A percentile compares a stretch with the other conserved stretches of the same genome.
Evolutionary conservation across 2,888 invertebrate species (phyloP).

Genomic region (Malacosoma neustria): DNA sequence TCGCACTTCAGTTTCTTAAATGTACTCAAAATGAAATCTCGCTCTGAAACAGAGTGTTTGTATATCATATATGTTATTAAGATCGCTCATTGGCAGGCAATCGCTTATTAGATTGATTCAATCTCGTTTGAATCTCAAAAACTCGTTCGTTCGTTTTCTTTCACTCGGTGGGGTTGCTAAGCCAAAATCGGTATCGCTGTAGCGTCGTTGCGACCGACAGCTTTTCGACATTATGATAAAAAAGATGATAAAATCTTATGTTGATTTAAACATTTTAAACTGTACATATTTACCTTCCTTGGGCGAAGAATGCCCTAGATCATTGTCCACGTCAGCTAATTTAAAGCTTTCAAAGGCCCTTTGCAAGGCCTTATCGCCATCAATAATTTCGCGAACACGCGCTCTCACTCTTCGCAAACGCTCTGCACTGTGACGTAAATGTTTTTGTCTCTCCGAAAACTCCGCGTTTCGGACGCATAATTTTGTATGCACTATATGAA

Average conservation of each 20-base stretch:
- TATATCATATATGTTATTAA: too few relatives aligned
- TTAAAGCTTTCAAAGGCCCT: constrained; percentile 21
- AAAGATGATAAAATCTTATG: constrained; percentile 2
- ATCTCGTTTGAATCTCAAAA: too few relatives aligned
- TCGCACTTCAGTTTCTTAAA: constrained; percentile 42
- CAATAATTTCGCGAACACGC: constrained; percentile 40
- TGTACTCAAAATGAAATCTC: constrained; percentile 38
- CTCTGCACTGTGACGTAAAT: constrained; percentile 31
- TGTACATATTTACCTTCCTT: constrained; percentile 42
- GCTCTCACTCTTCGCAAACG: constrained; percentile 34
- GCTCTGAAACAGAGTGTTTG: constrained; percentile 39
- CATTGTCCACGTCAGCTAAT: constrained; percentile 20
- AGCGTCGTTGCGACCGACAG: too few relatives aligned
- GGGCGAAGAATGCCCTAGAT: constrained; percentile 18
- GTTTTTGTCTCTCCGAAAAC: constrained; percentile 35
- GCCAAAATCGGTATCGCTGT: too few relatives aligned
- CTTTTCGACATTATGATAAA: not conserved
- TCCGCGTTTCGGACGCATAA: constrained; percentile 44
- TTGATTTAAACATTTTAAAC: not conserved
- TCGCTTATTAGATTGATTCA: too few relatives aligned
- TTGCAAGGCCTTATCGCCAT: constrained; percentile 32
- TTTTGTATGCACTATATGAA: constrained; percentile 52
- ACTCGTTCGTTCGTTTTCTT: too few relatives aligned
- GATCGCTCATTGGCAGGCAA: too few relatives aligned
- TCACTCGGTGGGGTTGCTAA: too few relatives aligned